phyloP scores from a whole-genome alignment of 2,797 vertebrate species.

The Semaprochilodus insignis region DNA sequence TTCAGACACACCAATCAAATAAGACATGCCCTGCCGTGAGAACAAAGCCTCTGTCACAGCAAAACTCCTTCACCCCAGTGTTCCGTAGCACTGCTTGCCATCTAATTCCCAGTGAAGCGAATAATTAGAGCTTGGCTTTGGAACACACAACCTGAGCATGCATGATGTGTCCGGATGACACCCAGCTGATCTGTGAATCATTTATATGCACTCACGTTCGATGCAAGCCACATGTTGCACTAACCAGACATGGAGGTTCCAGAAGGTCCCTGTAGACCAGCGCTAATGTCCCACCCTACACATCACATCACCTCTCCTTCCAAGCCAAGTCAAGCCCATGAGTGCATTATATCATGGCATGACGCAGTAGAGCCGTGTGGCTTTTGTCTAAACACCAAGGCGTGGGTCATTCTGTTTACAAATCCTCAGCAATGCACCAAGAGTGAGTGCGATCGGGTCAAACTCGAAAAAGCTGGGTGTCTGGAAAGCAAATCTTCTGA shows the following conservation, averaged over 20 bases:
- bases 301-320: constrained; percentile 15
- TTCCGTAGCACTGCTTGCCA: too few species aligned
- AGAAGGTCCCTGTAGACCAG: constrained; percentile 13
- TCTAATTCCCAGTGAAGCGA: neutral
- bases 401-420: constrained; percentile 27
- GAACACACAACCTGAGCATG: constrained; percentile 5
- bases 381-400: constrained; percentile 33
- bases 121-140: constrained; percentile 19
- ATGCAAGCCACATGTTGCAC: neutral
- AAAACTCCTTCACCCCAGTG: neutral
- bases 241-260: constrained; percentile 12
- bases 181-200: constrained; percentile 22
- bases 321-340: constrained; percentile 25
- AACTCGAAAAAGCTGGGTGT: neutral
- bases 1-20: neutral
- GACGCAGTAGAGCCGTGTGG: constrained; percentile 9
- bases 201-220: neutral
- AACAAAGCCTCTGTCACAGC: neutral
- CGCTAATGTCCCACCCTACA: constrained; percentile 3
- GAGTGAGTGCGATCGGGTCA: neutral
- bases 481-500: neutral
- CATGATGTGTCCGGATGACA: constrained; percentile 10
- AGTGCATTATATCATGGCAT: constrained; percentile 31
- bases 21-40: neutral
- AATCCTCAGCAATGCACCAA: constrained; percentile 15